Conservation (phyloP, 2,113 vertebrate species). For the Bostrychus sinensis region DNA sequence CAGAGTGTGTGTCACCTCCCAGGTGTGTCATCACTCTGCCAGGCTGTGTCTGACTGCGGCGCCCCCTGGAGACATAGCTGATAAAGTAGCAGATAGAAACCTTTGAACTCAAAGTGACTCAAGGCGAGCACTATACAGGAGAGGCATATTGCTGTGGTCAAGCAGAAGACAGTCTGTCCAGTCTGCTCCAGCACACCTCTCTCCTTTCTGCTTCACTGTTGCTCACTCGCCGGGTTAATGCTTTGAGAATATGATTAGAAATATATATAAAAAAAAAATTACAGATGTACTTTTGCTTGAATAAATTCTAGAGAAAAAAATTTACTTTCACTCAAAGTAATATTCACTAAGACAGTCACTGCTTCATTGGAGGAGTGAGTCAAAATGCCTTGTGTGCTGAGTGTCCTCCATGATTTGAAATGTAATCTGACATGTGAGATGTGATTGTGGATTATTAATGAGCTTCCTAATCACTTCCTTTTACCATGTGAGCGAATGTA, state of each 20-base stretch:
- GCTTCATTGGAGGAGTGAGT: constrained; percentile 24
- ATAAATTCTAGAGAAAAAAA: no score
- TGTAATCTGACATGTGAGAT: constrained; percentile 36
- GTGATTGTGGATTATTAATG: constrained; percentile 67
- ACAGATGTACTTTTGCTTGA: no score
- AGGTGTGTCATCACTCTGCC: constrained; percentile 44
- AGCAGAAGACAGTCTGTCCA: constrained; percentile 39
- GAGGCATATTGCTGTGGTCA: constrained; percentile 41
- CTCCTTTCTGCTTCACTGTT: constrained; percentile 30
- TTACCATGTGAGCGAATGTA: constrained; percentile 33
- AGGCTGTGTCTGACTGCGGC: constrained; percentile 30
- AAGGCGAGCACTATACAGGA: not conserved
- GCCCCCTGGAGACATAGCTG: constrained; percentile 50
- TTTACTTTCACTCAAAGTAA: not conserved
- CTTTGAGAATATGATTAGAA: not conserved
- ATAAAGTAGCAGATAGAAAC: constrained; percentile 63
- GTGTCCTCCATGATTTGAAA: constrained; percentile 61
- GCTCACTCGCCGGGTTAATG: constrained; percentile 24
- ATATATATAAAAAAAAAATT: no score
- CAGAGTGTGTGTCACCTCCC: constrained; percentile 22
- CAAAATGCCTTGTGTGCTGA: constrained; percentile 35
- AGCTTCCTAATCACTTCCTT: constrained; percentile 41
- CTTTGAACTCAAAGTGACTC: constrained; percentile 43
- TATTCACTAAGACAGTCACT: constrained; percentile 14
- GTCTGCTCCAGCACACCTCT: constrained; percentile 45